Evolutionary conservation across 2,113 vertebrate species (phyloP), one percentile per base, ranked within the genome.

Genomic region (Poecilia latipinna): DNA sequence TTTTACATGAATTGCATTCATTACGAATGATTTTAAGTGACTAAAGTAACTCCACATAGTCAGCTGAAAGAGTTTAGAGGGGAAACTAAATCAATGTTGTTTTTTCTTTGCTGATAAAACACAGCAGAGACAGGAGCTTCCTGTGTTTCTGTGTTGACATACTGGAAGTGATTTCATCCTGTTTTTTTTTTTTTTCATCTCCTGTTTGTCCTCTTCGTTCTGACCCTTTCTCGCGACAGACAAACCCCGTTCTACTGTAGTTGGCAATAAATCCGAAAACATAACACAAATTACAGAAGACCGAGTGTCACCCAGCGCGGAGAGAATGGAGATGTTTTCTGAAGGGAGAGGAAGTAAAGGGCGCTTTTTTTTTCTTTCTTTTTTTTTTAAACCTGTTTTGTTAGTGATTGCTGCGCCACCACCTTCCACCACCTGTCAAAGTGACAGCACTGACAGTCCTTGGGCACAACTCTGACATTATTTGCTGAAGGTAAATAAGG

Each of bases 361-460:
- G 79, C 39, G 28, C 61, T 86, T 87, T 68, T 82, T n/a, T n/a
- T 84, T 86, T 65, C 82, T 85, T 10, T 24, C 51, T 81, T 82
- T 80, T 83, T 85, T 72, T 35, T 1, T 8, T 37, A 37, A 42
- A 90, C 84, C 82, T 66, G 66, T 83, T 84, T 89, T 90, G 75
- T 87, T 83, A 73, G 70, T 84, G 82, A 79, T 70, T 88, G 74
- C 77, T 68, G 77, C 80, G 61, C 67, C 82, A 79, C 71, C 86
- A 89, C 78, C 83, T 84, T 78, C 88, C 17, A 79, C 87, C 87
- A 69, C 82, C 83, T 82, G 87, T 88, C 90, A 93, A 83, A 83
- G 72, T 90, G 91, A 88, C 88, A 88, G 84, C 74, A 71, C 74
- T 83, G 83, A 86, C 86, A 64, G 74, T 48, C 66, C 76, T 66